Percentiles rank a stretch among this genome's conserved stretches.
Conservation (phyloP, 2,113 vertebrate genomes). For the Rhodinocichla rosea region DNA sequence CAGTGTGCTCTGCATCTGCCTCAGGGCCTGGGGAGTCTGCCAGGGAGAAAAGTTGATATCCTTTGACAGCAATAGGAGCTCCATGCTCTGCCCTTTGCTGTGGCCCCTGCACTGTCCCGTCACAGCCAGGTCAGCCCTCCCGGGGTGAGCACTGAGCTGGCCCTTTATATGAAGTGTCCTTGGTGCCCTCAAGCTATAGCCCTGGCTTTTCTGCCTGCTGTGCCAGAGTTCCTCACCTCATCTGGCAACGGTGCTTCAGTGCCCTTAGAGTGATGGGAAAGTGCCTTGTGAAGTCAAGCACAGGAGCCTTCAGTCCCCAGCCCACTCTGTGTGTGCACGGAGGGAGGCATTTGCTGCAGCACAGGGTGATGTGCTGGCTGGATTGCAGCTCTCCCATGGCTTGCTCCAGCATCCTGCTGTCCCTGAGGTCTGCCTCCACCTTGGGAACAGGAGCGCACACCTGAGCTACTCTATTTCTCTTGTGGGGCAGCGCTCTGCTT, state of each 20-base stretch:
- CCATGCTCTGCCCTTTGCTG: background rate
- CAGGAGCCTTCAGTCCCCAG: background rate
- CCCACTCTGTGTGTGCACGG: accelerated
- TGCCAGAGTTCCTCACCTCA: accelerated
- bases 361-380: accelerated
- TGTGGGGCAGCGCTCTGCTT: background rate
- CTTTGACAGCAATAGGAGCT: accelerated
- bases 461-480: background rate
- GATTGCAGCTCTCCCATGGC: background rate
- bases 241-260: background rate
- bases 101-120: background rate
- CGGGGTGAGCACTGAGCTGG: accelerated
- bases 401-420: background rate
- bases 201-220: background rate
- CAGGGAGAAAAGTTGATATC: background rate
- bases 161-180: background rate
- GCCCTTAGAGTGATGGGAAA: too few relatives aligned
- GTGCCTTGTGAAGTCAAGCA: background rate
- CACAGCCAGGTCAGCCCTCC: background rate
- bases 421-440: background rate
- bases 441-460: accelerated
- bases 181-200: background rate
- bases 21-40: background rate
- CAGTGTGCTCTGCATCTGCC: accelerated
- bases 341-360: background rate